Percentiles rank a stretch among this genome's conserved stretches.
These are phyloP conservation scores for Liodrosophila aerea DNA, from an alignment of 2,888 invertebrate genomes.

Conservation along the genomic window DNA sequence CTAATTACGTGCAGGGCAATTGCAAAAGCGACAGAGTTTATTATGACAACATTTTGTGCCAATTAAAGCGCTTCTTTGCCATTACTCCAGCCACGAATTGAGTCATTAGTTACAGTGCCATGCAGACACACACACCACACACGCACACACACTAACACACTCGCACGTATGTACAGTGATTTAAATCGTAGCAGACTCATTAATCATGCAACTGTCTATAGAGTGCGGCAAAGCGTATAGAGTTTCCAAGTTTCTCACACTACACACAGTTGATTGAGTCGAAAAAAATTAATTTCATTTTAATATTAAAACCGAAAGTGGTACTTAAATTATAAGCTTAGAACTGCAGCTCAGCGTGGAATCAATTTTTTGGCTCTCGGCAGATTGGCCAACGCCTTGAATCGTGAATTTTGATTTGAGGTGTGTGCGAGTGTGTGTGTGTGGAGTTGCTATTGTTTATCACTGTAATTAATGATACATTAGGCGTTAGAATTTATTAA, in stretches of 20 bases:
- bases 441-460: slow-evolving; percentile 29
- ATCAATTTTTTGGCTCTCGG: slow-evolving; percentile 23
- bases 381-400: slow-evolving; percentile 57
- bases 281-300: slow-evolving; percentile 52
- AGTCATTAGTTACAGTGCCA: slow-evolving; percentile 52
- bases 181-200: slow-evolving; percentile 22
- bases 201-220: slow-evolving; percentile 49
- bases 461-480: slow-evolving; percentile 61
- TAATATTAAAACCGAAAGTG: slow-evolving; percentile 66
- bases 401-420: slow-evolving; percentile 10
- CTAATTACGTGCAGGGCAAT: slow-evolving; percentile 43
- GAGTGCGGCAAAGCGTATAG: slow-evolving; percentile 11
- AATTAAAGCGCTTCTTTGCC: slow-evolving; percentile 44
- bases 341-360: slow-evolving; percentile 40
- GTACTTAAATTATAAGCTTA: slow-evolving; percentile 44
- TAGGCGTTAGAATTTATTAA: slow-evolving; percentile 46
- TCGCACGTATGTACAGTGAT: neutral
- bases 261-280: slow-evolving; percentile 1
- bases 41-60: slow-evolving; percentile 41
- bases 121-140: slow-evolving; percentile 1
- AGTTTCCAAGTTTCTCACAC: slow-evolving; percentile 41
- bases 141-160: slow-evolving; percentile 1
- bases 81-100: slow-evolving; percentile 51
- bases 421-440: slow-evolving; percentile 50
- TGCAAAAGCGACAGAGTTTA: slow-evolving; percentile 50